Percentiles rank a stretch among this genome's conserved stretches.
Conservation (phyloP, 2,797 vertebrate genomes). For the Apodemus agrarius region DNA sequence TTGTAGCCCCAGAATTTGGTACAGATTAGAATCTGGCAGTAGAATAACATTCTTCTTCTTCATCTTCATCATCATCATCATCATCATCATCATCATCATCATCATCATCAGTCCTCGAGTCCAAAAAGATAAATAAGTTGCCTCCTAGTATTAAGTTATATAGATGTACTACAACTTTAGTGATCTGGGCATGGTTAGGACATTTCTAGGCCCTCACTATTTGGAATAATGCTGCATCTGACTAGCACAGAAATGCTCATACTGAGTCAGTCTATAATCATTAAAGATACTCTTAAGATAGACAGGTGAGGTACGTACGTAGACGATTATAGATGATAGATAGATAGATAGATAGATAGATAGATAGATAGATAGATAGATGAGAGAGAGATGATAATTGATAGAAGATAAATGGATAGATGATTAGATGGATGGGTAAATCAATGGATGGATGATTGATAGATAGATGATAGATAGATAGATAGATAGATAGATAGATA, state of each 20-base stretch:
- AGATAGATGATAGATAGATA: too few species aligned
- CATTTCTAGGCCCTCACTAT: conserved; percentile 35
- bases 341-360: not conserved
- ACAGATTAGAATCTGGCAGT: not conserved
- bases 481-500: not conserved
- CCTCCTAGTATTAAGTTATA: not conserved
- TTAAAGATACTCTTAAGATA: not conserved
- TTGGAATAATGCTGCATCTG: conserved; percentile 38
- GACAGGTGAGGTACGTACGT: not conserved
- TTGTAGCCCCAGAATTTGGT: not conserved
- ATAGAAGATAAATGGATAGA: not conserved
- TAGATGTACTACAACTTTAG: not conserved
- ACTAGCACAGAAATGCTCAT: not conserved
- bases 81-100: not conserved
- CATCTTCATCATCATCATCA: not conserved
- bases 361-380: not conserved
- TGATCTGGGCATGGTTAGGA: not conserved
- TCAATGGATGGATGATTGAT: not conserved
- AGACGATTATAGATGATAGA: not conserved
- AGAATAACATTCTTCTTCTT: not conserved
- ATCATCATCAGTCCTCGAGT: not conserved
- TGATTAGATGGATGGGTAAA: not conserved
- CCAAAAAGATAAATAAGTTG: not conserved
- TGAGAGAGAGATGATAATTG: too few species aligned
- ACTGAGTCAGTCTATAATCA: conserved; percentile 6